phyloP scores from a whole-genome alignment of 1,140 invertebrate genomes.

The Rhopalosiphum padi region DNA sequence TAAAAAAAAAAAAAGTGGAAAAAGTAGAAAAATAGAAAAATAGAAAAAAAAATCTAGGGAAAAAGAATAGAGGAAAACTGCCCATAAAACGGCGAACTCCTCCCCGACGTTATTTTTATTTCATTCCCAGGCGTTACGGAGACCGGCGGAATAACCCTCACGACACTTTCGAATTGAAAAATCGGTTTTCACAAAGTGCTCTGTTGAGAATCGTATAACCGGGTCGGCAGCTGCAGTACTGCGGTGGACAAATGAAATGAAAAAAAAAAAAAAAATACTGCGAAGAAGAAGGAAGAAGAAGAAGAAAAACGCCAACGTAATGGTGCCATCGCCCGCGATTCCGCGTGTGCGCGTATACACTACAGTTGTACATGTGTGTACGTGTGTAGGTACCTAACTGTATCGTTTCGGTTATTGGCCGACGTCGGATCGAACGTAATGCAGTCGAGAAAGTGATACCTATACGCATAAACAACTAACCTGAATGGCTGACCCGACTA shows the following conservation, averaged over 20 bases:
- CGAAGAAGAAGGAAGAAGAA: background rate
- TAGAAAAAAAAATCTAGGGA: constrained; percentile 29
- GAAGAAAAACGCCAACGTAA: constrained; percentile 17
- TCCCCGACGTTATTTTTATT: constrained; percentile 52
- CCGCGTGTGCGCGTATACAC: background rate
- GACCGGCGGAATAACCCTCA: constrained; percentile 25
- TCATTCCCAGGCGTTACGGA: constrained; percentile 38
- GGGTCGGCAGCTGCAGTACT: constrained; percentile 28
- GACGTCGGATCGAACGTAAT: background rate
- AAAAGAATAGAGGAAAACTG: constrained; percentile 37
- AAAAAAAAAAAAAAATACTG: background rate
- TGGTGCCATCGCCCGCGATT: background rate
- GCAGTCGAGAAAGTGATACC: background rate
- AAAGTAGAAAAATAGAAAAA: constrained; percentile 7
- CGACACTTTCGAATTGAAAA: constrained; percentile 53
- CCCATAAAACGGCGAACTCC: constrained; percentile 47
- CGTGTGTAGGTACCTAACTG: background rate
- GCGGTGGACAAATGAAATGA: constrained; percentile 23
- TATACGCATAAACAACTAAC: background rate
- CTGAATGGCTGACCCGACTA: background rate
- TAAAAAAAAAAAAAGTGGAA: constrained; percentile 29
- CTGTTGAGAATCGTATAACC: constrained; percentile 53
- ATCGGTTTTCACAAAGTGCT: constrained; percentile 57
- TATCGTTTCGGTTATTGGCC: background rate
- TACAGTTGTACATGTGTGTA: background rate